Evolutionary conservation across 2,113 vertebrate species (phyloP).

Genomic region (Microcebus lehilahytsara): DNA sequence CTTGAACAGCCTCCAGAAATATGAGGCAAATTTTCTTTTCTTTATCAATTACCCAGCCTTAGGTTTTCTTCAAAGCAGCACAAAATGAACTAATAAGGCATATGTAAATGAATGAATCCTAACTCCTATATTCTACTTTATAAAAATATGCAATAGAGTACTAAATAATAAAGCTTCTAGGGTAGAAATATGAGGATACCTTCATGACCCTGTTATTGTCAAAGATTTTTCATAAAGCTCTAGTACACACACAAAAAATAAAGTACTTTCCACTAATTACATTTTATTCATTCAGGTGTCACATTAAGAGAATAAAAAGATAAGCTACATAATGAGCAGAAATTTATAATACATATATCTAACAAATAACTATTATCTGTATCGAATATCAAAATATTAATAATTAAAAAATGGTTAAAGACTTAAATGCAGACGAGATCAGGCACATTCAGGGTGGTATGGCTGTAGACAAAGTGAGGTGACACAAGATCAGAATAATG

Average conservation of each 20-base stretch:
- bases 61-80: not conserved
- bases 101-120: not conserved
- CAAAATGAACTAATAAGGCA: not conserved
- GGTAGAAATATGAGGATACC: not conserved
- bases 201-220: not conserved
- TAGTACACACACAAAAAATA: not conserved
- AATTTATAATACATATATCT: no score
- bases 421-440: no score
- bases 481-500: no score
- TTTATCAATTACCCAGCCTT: not conserved
- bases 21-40: not conserved
- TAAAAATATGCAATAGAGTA: not conserved
- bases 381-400: no score
- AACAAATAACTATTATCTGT: no score
- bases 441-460: no score
- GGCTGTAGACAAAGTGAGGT: no score
- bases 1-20: not conserved
- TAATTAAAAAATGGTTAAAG: no score
- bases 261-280: not conserved
- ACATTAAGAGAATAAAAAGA: not conserved
- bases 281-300: not conserved
- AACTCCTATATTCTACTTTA: not conserved
- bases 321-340: not conserved
- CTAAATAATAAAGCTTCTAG: not conserved
- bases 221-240: not conserved